Percentiles rank a stretch among this genome's conserved stretches.
Evolutionary conservation across 2,113 vertebrate species (phyloP).

Genomic region (Neoarius graeffei): DNA sequence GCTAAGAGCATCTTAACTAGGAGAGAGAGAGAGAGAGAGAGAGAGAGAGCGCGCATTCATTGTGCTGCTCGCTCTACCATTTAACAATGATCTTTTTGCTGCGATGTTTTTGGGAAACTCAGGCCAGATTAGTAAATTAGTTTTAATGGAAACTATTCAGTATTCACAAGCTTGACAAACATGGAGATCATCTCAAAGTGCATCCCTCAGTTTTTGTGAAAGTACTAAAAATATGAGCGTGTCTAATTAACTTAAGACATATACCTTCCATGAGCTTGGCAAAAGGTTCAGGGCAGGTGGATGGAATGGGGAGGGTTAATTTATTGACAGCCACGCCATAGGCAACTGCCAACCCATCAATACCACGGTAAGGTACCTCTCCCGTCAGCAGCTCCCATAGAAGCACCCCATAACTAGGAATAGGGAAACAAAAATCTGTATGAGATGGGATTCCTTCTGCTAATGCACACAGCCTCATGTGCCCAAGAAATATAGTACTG

Average conservation of each 20-base stretch:
- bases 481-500: not conserved
- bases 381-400: constrained; percentile 96
- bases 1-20: no score
- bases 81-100: no score
- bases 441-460: not conserved
- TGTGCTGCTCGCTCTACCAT: no score
- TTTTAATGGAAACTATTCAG: not conserved
- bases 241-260: not conserved
- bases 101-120: no score
- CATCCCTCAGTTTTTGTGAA: not conserved
- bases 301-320: constrained; percentile 92
- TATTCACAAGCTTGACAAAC: not conserved
- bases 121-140: not conserved
- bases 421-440: constrained; percentile 38
- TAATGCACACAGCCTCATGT: not conserved
- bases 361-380: constrained; percentile 94
- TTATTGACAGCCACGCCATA: constrained; percentile 96
- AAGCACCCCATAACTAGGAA: constrained; percentile 89
- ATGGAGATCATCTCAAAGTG: not conserved
- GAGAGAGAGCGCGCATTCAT: no score
- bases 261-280: constrained; percentile 96
- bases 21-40: no score
- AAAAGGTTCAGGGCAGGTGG: constrained; percentile 93
- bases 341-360: constrained; percentile 93
- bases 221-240: not conserved